phyloP scores from a whole-genome alignment of 2,888 invertebrate genomes.

The Caenorhabditis sp. region DNA sequence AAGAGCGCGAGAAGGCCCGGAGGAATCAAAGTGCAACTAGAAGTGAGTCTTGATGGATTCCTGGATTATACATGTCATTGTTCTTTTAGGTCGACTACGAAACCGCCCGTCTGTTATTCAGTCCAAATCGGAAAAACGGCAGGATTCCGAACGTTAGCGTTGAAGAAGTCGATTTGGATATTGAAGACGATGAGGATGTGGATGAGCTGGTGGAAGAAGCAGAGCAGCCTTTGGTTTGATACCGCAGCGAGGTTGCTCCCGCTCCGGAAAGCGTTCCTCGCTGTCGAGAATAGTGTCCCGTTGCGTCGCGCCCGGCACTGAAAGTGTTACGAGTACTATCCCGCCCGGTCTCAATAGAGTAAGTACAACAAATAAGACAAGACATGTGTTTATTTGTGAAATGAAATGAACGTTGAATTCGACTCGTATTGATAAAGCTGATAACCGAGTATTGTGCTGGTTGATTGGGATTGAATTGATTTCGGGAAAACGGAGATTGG shows the following conservation, averaged over 20 bases:
- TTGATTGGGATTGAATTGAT: no score
- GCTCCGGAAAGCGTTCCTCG: neutral
- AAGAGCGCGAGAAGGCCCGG: slow-evolving; percentile 25
- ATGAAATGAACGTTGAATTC: neutral
- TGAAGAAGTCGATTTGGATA: slow-evolving; percentile 34
- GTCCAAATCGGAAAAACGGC: slow-evolving; percentile 54
- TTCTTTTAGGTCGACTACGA: slow-evolving; percentile 63
- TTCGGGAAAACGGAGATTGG: no score
- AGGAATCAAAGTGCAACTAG: slow-evolving; percentile 60
- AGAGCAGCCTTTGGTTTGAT: no score
- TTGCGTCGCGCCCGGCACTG: no score
- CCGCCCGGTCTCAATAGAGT: slow-evolving; percentile 48
- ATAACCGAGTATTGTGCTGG: slow-evolving; percentile 36
- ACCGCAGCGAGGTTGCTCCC: no score
- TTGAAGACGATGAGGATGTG: slow-evolving; percentile 45
- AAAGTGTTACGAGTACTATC: slow-evolving; percentile 41
- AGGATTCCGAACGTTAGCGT: slow-evolving; percentile 42
- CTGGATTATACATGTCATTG: no score
- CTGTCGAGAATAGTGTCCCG: slow-evolving; percentile 22
- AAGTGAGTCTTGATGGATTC: slow-evolving; percentile 45
- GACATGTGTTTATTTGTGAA: slow-evolving; percentile 32
- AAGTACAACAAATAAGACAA: slow-evolving; percentile 33
- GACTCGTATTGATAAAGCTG: slow-evolving; percentile 61
- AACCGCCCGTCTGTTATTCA: slow-evolving; percentile 56
- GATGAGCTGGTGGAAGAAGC: neutral